Conservation (phyloP, 2,113 vertebrate genomes). For the Mola mola region DNA sequence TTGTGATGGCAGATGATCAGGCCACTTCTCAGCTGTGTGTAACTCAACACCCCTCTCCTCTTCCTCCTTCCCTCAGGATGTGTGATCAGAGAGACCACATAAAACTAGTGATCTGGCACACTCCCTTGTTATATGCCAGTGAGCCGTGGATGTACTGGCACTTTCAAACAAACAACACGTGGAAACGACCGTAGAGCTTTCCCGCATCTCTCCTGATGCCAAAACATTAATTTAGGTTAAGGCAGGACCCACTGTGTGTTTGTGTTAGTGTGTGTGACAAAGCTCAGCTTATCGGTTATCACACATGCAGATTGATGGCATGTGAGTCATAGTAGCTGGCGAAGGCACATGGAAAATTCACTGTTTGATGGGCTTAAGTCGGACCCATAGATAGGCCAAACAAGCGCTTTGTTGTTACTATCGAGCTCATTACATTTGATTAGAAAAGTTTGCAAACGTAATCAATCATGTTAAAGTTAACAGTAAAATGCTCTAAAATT, state of each 20-base stretch:
- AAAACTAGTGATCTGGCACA: constrained; percentile 63
- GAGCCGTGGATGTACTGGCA: constrained; percentile 17
- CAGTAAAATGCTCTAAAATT: no score
- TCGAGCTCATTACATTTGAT: constrained; percentile 32
- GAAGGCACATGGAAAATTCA: constrained; percentile 63
- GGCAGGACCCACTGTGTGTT: constrained; percentile 28
- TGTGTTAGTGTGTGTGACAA: constrained; percentile 8
- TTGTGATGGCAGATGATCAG: constrained; percentile 54
- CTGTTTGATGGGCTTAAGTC: constrained; percentile 40
- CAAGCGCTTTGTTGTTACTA: constrained; percentile 53
- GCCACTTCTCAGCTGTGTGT: constrained; percentile 45
- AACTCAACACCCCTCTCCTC: constrained; percentile 61
- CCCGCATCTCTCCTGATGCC: constrained; percentile 42
- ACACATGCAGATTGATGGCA: constrained; percentile 57
- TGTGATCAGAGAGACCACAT: constrained; percentile 51
- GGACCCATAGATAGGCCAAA: constrained; percentile 26
- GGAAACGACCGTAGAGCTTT: constrained; percentile 43
- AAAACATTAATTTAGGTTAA: constrained; percentile 54
- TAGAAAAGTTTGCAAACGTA: no score
- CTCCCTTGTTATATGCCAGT: constrained; percentile 50
- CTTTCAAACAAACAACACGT: constrained; percentile 36
- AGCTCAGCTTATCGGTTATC: constrained; percentile 52
- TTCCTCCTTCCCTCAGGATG: constrained; percentile 55
- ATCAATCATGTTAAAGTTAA: no score
- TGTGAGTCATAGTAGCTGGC: constrained; percentile 54